Evolutionary conservation across 2,797 vertebrate genomes (phyloP).

Genomic region (Xerus rutilus): DNA sequence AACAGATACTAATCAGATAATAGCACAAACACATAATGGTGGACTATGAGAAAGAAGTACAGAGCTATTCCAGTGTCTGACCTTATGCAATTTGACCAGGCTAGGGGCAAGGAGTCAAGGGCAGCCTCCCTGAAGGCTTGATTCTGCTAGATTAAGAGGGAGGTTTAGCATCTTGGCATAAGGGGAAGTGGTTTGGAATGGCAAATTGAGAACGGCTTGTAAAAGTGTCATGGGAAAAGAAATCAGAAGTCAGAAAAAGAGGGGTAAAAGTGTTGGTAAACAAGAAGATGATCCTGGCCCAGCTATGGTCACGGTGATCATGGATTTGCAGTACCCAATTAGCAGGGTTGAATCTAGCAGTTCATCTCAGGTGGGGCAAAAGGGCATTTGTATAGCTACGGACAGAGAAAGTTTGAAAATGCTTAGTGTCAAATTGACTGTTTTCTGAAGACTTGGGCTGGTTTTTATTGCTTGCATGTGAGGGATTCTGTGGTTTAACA

Average conservation of each 20-base stretch:
- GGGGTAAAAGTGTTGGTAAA: not conserved
- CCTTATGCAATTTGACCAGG: not conserved
- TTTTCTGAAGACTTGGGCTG: not conserved
- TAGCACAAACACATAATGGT: not conserved
- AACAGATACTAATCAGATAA: not conserved
- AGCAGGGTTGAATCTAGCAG: no score
- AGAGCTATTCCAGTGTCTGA: not conserved
- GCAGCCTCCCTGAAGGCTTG: not conserved
- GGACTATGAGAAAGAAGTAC: not conserved
- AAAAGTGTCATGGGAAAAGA: not conserved
- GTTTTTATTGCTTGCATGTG: not conserved
- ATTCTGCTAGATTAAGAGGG: not conserved
- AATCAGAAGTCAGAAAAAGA: not conserved
- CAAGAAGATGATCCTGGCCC: not conserved
- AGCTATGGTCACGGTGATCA: not conserved
- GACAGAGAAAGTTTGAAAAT: slow-evolving; percentile 22
- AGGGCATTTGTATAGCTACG: not conserved
- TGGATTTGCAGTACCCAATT: not conserved
- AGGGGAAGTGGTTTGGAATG: not conserved
- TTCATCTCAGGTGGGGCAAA: not conserved
- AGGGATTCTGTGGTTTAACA: not conserved
- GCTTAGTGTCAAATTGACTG: not conserved
- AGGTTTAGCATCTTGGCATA: not conserved
- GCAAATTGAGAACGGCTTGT: slow-evolving; percentile 2
- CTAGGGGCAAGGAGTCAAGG: not conserved